These are phyloP conservation scores for Dolichopus griseipennis DNA, from an alignment of 2,888 invertebrate genomes.

Conservation along the genomic window DNA sequence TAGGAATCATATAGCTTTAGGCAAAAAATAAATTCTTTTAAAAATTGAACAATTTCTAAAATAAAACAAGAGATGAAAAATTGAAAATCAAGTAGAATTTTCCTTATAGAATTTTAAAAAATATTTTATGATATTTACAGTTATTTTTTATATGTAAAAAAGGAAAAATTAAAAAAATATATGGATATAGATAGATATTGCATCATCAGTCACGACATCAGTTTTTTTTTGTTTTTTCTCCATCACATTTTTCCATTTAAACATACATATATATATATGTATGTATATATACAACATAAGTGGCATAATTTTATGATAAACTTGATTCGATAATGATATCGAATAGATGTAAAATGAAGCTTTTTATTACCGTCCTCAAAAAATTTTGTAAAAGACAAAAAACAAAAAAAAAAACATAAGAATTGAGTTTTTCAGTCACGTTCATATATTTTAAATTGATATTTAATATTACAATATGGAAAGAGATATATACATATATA, in stretches of 20 bases:
- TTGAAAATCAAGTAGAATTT: no score
- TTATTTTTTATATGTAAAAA: neutral
- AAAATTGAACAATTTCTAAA: no score
- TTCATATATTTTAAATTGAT: neutral
- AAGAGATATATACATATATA: no score
- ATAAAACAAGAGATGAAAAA: no score
- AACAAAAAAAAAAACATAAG: neutral
- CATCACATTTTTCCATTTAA: neutral
- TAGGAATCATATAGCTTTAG: no score
- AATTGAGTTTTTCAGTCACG: neutral
- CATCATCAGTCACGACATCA: constrained; percentile 4
- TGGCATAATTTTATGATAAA: constrained; percentile 45
- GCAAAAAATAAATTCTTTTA: no score
- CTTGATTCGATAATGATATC: constrained; percentile 42
- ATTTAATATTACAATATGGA: no score
- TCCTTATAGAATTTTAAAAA: no score
- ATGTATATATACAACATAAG: constrained; percentile 27
- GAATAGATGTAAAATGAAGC: constrained; percentile 17
- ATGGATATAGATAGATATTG: no score
- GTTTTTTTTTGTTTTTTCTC: neutral
- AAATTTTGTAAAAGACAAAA: neutral
- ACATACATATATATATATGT: no score
- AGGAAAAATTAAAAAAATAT: neutral
- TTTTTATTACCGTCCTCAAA: neutral
- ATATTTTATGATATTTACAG: no score